Percentiles rank a stretch among this genome's conserved stretches.
Conservation (phyloP, 2,797 vertebrate species). For the Dicrostonyx torquatus region DNA sequence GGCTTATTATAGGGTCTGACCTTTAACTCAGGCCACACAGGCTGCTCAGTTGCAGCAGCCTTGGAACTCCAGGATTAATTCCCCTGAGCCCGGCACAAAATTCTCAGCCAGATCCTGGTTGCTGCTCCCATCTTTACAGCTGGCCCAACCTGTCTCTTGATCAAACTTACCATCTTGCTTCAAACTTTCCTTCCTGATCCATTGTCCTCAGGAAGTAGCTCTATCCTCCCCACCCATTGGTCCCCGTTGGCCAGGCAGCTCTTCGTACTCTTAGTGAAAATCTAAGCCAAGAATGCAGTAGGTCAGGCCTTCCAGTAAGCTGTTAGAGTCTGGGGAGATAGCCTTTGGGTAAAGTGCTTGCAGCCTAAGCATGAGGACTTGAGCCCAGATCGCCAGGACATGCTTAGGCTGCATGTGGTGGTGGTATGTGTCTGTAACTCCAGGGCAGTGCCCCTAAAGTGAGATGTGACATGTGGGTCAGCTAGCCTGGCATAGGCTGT, state of each 20-base stretch:
- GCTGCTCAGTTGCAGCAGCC: not conserved
- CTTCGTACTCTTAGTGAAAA: not conserved
- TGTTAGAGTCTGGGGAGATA: not conserved
- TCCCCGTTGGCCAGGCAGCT: not conserved
- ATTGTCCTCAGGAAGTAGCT: not conserved
- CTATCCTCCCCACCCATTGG: not conserved
- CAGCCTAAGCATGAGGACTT: not conserved
- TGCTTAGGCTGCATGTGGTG: not conserved
- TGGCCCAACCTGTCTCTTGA: not conserved
- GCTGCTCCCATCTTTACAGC: not conserved
- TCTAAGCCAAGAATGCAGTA: not conserved
- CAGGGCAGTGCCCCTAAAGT: not conserved
- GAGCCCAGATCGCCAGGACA: not conserved
- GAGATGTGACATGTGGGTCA: not conserved
- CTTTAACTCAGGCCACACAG: slow-evolving; percentile 62
- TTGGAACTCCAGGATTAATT: slow-evolving; percentile 51
- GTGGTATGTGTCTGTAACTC: not conserved
- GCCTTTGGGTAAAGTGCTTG: not conserved
- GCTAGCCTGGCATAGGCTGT: not conserved
- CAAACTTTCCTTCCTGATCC: not conserved
- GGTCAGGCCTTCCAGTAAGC: not conserved
- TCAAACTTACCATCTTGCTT: not conserved
- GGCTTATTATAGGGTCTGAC: slow-evolving; percentile 71
- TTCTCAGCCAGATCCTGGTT: not conserved
- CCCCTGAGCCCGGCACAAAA: not conserved